Base-by-base conservation (phyloP, 2,888 invertebrate genomes). In the Ganaspis brasiliensis region DNA sequence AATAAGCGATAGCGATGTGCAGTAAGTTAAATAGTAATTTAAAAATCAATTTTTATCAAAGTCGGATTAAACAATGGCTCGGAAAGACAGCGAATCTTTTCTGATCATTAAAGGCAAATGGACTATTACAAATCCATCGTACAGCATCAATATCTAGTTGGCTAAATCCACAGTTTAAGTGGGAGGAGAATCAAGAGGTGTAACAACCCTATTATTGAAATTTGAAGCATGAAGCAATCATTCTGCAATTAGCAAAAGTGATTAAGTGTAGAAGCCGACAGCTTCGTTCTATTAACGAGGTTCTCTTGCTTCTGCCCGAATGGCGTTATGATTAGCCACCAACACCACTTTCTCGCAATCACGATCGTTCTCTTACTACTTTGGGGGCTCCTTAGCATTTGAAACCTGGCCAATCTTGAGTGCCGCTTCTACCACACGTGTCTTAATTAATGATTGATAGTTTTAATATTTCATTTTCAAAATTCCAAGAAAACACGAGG, bases 141-240 rank as follows among this genome's bases (percentile, higher is more conserved):
- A 45, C 45, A 67, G 9, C 24, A 24, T 24, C 45, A 45, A 26
- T 67, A 67, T 37, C n/a, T 67, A 4, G 40, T 67, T n/a, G 14
- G 55, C 26, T 16, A 35, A 72, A 24, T 21, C 35, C 14, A 72
- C 59, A 16, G 55, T 21, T 14, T n/a, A 71, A 59, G 72, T 57
- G 72, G 67, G 52, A 49, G 73, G 79, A 79, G 73, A 73, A 77
- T 74, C 63, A 72, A 77, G 77, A 81, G 61, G 75, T 84, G 82
- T 88, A 89, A 87, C 88, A 87, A 87, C 83, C 88, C 88, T 85
- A 89, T 89, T 89, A 89, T 89, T 88, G 89, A 89, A 89, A 89
- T 88, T 89, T 89, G 86, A 87, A 85, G 88, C 87, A 83, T 78
- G 82, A 85, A 86, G 87, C 87, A 88, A 89, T 89, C 88, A 87